Percentiles rank a stretch among this genome's conserved stretches.
Conservation (phyloP, 37 sponge, comb jelly and placozoan species). For the Diacarnus erythraeanus region DNA sequence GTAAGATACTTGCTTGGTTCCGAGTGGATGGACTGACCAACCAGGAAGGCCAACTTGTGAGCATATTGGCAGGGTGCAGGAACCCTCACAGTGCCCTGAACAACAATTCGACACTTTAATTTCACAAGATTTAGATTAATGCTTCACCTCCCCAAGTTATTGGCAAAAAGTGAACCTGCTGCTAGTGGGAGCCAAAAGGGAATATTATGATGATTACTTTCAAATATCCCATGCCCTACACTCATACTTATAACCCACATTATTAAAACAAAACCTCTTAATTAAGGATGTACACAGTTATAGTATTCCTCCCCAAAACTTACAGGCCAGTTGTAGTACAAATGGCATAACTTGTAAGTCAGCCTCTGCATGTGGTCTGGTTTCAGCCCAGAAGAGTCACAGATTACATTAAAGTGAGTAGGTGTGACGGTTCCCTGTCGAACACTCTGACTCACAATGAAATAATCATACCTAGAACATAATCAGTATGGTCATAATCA, state of each 20-base stretch:
- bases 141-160: too few relatives aligned
- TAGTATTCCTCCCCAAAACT: too few relatives aligned
- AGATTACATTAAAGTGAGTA: conserved; percentile 95
- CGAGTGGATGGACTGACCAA: conserved; percentile 93
- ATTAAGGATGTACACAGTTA: too few relatives aligned
- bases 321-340: conserved; percentile 99
- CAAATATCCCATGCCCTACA: background rate
- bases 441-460: conserved; percentile 93
- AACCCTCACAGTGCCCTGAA: conserved; percentile 94
- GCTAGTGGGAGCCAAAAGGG: background rate
- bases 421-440: conserved; percentile 96
- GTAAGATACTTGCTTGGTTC: conserved; percentile 66
- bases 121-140: too few relatives aligned
- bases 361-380: conserved; percentile 97
- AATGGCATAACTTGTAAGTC: conserved; percentile 94
- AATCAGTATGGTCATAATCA: background rate
- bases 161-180: too few relatives aligned
- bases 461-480: conserved; percentile 91
- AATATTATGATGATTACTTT: background rate
- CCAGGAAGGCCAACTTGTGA: conserved; percentile 97
- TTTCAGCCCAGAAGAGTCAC: conserved; percentile 75
- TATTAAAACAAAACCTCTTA: too few relatives aligned
- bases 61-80: conserved; percentile 99
- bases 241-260: background rate
- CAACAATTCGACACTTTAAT: too few relatives aligned